Base-by-base conservation (phyloP, 2,113 vertebrate genomes). In the Seriola quinqueradiata region DNA sequence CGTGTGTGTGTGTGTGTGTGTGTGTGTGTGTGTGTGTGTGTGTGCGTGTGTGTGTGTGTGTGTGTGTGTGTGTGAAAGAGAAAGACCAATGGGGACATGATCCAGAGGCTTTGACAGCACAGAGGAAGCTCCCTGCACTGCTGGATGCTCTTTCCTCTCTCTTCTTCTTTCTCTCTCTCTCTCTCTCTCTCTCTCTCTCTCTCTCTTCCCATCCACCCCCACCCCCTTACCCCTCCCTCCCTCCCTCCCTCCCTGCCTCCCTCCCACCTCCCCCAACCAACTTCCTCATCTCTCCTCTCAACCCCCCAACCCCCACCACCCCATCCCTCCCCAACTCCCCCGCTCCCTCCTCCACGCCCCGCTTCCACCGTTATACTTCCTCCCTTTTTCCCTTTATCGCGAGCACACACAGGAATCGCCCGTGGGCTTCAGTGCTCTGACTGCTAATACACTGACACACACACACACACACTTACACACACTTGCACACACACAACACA, bases 381-480 rank as follows among this genome's bases (percentile, higher is more conserved):
- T 94, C 93, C 89, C 91, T 87, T 94, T 94, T 83, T 79, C 93
- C 92, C 92, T 95, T 96, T 95, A 95, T 96, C 95, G 86, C 93
- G 90, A 90, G 90, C 94, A 93, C 94, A 95, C 95, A 96, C 95
- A 96, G 95, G 95, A 96, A 95, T 92, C 83, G 94, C 95, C 95
- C 85, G 87, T 92, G 93, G 95, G 94, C 91, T 82, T 90, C 87
- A 89, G 87, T 90, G 92, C 93, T 92, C 95, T 89, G 94, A 94
- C 95, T 95, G 92, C 93, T 94, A 94, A 95, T 94, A 94, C 93
- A 91, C 92, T 91, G 64, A 84, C 90, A 90, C 89, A 87, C 91
- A 83, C 85, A 54, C 10, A 77, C 82, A 70, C 80, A 65, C 42
- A 66, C 59, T 52, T 69, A 70, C 61, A 60, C 82, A 74, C 79